These are phyloP conservation scores for Mongoloraphidia duomilia DNA, from an alignment of 2,888 invertebrate genomes.

Conservation along the genomic window DNA sequence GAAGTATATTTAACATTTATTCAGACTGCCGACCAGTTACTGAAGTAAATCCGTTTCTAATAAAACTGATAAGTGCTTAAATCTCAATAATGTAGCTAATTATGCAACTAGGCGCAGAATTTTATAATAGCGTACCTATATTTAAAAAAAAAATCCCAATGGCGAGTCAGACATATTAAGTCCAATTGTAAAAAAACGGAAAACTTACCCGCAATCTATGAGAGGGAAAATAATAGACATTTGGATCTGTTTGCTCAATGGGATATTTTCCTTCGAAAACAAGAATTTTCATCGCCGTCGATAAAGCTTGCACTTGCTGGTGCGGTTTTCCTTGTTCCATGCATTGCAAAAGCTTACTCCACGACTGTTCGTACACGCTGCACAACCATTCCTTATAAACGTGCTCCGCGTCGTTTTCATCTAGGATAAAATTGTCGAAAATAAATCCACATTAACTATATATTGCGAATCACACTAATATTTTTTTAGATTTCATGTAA, in stretches of 20 bases:
- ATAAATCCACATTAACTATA: no score
- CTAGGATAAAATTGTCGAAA: no score
- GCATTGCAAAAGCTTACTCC: conserved; percentile 40
- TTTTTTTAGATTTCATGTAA: no score
- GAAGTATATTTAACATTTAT: no score
- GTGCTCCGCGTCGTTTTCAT: conserved; percentile 31
- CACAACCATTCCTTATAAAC: conserved; percentile 54
- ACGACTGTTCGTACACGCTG: conserved; percentile 52
- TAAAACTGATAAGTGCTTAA: no score
- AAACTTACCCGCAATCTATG: conserved; percentile 42
- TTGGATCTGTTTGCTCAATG: conserved; percentile 34
- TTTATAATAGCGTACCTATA: not conserved
- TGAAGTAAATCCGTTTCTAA: no score
- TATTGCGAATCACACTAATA: no score
- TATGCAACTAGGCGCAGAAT: no score
- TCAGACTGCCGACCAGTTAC: no score
- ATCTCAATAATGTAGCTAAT: no score
- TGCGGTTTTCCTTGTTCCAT: conserved; percentile 27
- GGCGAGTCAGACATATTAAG: not conserved
- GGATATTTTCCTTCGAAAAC: conserved; percentile 57
- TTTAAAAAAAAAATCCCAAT: conserved; percentile 2
- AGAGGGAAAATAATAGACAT: conserved; percentile 47
- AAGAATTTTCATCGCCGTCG: conserved; percentile 58
- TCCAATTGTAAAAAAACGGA: not conserved
- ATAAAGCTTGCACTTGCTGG: conserved; percentile 34